Percentiles rank a stretch among this genome's conserved stretches.
phyloP scores from a whole-genome alignment of 2,113 vertebrate species.

The Phocoena phocoena region DNA sequence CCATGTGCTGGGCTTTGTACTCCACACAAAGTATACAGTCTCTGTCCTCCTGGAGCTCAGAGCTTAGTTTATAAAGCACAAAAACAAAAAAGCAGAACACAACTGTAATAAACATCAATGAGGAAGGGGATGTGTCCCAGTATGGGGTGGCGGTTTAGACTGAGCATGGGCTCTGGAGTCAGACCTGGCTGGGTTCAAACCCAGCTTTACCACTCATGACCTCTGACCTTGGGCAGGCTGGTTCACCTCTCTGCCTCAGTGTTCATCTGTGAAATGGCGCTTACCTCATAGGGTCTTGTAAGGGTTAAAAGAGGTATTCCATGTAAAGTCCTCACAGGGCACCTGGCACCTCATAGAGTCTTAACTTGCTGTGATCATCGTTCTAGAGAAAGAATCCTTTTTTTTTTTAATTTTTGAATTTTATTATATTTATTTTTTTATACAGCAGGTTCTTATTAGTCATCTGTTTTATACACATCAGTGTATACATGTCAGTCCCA shows the following conservation, averaged over 20 bases:
- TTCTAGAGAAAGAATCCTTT: background rate
- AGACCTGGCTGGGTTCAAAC: background rate
- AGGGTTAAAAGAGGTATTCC: background rate
- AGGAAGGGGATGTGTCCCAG: background rate
- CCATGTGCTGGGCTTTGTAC: background rate
- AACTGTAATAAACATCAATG: background rate
- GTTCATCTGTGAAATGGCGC: background rate
- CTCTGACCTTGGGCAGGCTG: background rate
- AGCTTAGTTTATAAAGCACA: background rate
- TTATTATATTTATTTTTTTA: no score
- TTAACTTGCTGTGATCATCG: background rate
- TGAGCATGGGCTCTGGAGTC: background rate
- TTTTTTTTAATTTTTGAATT: no score
- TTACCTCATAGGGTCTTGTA: background rate
- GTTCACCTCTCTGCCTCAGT: background rate
- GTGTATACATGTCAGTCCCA: no score
- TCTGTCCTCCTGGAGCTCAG: background rate
- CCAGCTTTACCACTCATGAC: background rate
- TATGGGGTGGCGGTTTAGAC: background rate
- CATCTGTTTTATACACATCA: no score
- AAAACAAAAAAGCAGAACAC: background rate
- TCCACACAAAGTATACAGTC: background rate
- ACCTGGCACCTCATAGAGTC: background rate
- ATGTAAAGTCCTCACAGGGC: no score
- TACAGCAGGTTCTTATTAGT: no score